Evolutionary conservation across 2,797 vertebrate species (phyloP), one percentile per base, ranked within the genome.

Genomic region (Malacoraja senta): DNA sequence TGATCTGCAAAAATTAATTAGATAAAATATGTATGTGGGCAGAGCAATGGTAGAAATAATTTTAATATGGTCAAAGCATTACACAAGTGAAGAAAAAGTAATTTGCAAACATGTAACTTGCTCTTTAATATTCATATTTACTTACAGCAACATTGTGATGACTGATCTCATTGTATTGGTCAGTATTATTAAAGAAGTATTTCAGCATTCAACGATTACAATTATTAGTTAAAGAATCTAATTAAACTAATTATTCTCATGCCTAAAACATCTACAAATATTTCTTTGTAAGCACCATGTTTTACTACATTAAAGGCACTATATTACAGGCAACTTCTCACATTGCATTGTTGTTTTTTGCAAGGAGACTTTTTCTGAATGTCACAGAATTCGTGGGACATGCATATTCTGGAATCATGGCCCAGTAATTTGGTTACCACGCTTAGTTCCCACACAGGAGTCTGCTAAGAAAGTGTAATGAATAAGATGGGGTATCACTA

Each of bases 1-100:
- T 29, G 15, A 68, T 88, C 63, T 88, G 10, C 61, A 68, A 88
- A 53, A 88, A 88, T 88, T 35, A 88, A 88, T 88, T 88, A 35
- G 63, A 68, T 88, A 35, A 32, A 32, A 35, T 88, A 65, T 88
- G 84, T 35, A 68, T 35, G 84, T 88, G 63, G 32, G 84, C 63
- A 65, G 61, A 65, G n/a, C 61, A 88, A 38, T 65, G 61, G 13
- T 61, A 68, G 83, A 86, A 88, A 19, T n/a, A 88, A 88, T 65
- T 74, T 88, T 88, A 88, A 10, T 35, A 88, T 35, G 8, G 1
- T 88, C 68, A 88, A 35, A 65, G 63, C 9, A 88, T 21, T 68
- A 32, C 61, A 88, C 63, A 68, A 21, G 35, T n/a, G 32, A 88
- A 88, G 84, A 88, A 68, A 68, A 88, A n/a, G 12, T n/a, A 4